Percentiles rank a stretch among this genome's conserved stretches.
Conservation (phyloP, 2,797 vertebrate species). For the Oophaga sylvatica region DNA sequence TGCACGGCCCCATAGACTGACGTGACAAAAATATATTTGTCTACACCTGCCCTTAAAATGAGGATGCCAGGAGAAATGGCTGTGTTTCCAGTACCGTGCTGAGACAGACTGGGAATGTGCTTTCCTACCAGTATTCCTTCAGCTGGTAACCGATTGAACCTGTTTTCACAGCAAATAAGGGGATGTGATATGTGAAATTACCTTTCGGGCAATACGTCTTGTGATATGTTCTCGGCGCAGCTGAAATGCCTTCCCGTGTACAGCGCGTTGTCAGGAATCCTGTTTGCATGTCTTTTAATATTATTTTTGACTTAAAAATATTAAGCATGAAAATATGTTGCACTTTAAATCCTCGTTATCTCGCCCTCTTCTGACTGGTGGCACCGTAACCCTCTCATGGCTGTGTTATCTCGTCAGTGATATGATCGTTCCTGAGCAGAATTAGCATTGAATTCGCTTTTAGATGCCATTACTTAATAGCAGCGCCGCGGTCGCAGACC, state of each 20-base stretch:
- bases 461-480: constrained; percentile 2
- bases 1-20: no score
- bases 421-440: not conserved
- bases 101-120: not conserved
- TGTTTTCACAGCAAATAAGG: constrained; percentile 50
- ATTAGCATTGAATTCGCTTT: constrained; percentile 3
- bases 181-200: constrained; percentile 48
- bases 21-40: no score
- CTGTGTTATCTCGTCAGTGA: not conserved
- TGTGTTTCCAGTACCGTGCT: not conserved
- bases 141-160: constrained; percentile 17
- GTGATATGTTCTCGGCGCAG: constrained; percentile 53
- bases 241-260: constrained; percentile 36
- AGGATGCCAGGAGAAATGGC: not conserved
- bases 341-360: constrained; percentile 19
- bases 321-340: not conserved
- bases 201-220: constrained; percentile 50
- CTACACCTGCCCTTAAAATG: not conserved
- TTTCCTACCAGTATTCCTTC: constrained; percentile 9
- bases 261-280: constrained; percentile 44
- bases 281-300: constrained; percentile 36
- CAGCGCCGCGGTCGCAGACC: not conserved
- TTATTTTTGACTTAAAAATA: constrained; percentile 40
- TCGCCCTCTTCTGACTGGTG: constrained; percentile 5
- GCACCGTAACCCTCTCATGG: not conserved